phyloP scores from a whole-genome alignment of 2,888 invertebrate genomes.

The Quadroppia sp. region DNA sequence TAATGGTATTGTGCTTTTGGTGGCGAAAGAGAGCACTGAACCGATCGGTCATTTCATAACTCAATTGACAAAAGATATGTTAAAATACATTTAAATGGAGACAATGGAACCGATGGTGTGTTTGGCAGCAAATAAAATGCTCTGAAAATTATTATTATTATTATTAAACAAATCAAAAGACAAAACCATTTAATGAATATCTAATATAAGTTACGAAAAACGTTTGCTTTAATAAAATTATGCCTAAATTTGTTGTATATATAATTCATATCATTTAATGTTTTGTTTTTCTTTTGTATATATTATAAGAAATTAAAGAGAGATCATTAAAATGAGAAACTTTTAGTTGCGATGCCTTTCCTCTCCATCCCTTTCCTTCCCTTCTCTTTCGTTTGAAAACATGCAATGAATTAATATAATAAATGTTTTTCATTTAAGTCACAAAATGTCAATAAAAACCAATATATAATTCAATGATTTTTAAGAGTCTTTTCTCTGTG shows the following conservation, averaged over 20 bases:
- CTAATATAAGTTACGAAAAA: not conserved
- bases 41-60: not conserved
- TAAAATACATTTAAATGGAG: constrained; percentile 6
- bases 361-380: not conserved
- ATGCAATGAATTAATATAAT: not conserved
- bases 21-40: not conserved
- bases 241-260: constrained; percentile 10
- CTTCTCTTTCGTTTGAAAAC: not conserved
- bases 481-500: constrained; percentile 27
- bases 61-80: not conserved
- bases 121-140: constrained; percentile 18
- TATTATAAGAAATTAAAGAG: constrained; percentile 1
- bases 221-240: constrained; percentile 1
- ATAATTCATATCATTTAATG: not conserved
- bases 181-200: not conserved
- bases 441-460: not conserved
- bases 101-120: not conserved
- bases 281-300: not conserved
- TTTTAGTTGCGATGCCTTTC: not conserved
- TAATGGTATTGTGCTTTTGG: not conserved
- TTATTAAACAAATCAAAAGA: not conserved
- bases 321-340: constrained; percentile 20
- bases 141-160: too few species aligned
- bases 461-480: not conserved
- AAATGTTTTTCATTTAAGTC: not conserved